Evolutionary conservation across 2,113 vertebrate species (phyloP).

Genomic region (Hipposideros armiger): DNA sequence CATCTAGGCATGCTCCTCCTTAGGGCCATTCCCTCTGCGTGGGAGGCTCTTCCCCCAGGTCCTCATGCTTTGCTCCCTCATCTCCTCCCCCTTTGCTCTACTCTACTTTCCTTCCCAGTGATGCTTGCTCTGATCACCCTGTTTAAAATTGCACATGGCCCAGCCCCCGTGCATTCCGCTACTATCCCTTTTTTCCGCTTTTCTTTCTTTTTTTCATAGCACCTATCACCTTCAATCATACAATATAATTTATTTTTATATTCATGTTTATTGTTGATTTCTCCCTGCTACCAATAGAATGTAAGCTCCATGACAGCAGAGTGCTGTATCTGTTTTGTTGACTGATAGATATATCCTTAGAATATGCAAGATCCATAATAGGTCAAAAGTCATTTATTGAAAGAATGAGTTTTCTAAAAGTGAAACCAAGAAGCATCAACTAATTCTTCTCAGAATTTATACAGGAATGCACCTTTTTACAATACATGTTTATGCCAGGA

Average conservation of each 20-base stretch:
- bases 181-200: not conserved
- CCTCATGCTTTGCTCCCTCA: not conserved
- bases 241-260: not conserved
- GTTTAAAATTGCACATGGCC: not conserved
- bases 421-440: not conserved
- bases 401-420: conserved; percentile 31
- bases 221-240: not conserved
- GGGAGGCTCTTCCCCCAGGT: not conserved
- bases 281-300: not conserved
- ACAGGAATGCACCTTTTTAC: not conserved
- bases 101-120: not conserved
- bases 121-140: not conserved
- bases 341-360: not conserved
- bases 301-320: not conserved
- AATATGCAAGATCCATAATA: not conserved
- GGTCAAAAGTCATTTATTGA: not conserved
- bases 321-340: conserved; percentile 7
- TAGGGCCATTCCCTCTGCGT: too few relatives aligned
- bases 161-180: not conserved
- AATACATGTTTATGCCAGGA: not conserved
- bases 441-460: conserved; percentile 18
- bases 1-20: not conserved
- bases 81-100: not conserved
- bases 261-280: not conserved
- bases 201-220: not conserved